A percentile compares a stretch with the other conserved stretches of the same genome.
phyloP scores from a whole-genome alignment of 2,113 vertebrate genomes.

The Zosterops pallidus region DNA sequence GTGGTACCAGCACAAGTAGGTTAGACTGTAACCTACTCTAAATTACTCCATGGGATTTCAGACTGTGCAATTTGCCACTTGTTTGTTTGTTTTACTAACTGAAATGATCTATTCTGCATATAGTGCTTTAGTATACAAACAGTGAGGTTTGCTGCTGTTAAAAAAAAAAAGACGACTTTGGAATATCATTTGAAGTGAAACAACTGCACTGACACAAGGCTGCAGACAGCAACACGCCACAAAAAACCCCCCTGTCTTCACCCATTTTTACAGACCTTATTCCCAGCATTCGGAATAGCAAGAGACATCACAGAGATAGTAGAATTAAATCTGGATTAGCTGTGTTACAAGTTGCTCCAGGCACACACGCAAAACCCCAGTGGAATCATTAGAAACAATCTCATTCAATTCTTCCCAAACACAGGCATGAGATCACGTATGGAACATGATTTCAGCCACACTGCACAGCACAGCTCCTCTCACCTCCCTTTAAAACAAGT shows the following conservation, averaged over 20 bases:
- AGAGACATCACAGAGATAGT: neutral
- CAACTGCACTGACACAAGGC: neutral
- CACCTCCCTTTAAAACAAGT: neutral
- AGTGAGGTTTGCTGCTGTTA: neutral
- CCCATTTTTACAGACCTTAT: neutral
- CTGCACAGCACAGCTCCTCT: neutral
- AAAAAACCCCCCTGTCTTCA: neutral
- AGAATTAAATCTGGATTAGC: neutral
- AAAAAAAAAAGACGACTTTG: neutral
- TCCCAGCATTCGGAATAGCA: neutral
- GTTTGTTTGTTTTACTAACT: neutral
- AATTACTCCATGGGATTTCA: neutral
- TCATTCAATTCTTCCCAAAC: neutral
- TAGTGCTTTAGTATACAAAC: neutral
- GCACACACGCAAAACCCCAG: neutral
- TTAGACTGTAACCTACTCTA: neutral
- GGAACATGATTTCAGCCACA: neutral
- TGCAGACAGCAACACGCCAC: neutral
- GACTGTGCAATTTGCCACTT: neutral
- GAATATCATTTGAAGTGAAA: neutral
- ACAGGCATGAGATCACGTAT: accelerated
- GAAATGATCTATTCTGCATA: neutral
- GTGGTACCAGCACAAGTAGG: neutral
- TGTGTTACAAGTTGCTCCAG: neutral
- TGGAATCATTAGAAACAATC: neutral